Evolutionary conservation across 2,888 invertebrate species (phyloP).

Genomic region (Limenitis camilla): DNA sequence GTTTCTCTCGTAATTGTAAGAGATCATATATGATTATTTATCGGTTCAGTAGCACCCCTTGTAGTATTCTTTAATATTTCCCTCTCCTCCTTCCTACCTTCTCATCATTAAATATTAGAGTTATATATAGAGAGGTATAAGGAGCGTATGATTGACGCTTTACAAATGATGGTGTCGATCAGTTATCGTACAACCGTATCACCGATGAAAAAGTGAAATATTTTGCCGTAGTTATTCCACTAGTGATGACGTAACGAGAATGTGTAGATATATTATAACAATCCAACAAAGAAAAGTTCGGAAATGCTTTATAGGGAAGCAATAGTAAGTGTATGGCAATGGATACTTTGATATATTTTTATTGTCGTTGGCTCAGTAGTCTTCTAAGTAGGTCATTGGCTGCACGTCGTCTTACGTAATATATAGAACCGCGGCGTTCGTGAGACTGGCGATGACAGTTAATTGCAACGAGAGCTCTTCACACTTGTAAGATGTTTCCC

Average conservation of each 20-base stretch:
- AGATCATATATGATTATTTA: too few species aligned
- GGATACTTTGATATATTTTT: conserved; percentile 33
- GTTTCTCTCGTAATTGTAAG: too few species aligned
- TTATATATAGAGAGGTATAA: background rate
- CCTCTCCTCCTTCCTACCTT: too few species aligned
- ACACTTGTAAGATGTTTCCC: conserved; percentile 30
- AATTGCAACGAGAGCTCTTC: conserved; percentile 26
- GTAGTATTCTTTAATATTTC: too few species aligned
- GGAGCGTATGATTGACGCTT: background rate
- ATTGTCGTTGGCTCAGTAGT: conserved; percentile 50
- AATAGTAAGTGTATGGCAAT: conserved; percentile 9
- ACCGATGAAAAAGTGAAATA: conserved; percentile 26
- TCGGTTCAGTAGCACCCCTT: too few species aligned
- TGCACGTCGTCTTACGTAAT: conserved; percentile 65
- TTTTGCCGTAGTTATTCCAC: conserved; percentile 26
- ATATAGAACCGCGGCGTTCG: conserved; percentile 35
- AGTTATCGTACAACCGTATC: conserved; percentile 1
- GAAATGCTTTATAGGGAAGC: background rate
- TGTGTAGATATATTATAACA: conserved; percentile 33
- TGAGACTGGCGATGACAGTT: conserved; percentile 31
- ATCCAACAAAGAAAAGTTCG: too few species aligned
- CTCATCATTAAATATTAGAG: background rate
- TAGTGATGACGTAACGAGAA: conserved; percentile 38
- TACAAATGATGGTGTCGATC: background rate
- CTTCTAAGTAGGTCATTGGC: conserved; percentile 64